A percentile compares a stretch with the other conserved stretches of the same genome.
These are phyloP conservation scores for Clarias pachynema DNA, from an alignment of 2,797 vertebrate genomes.

Conservation along the genomic window DNA sequence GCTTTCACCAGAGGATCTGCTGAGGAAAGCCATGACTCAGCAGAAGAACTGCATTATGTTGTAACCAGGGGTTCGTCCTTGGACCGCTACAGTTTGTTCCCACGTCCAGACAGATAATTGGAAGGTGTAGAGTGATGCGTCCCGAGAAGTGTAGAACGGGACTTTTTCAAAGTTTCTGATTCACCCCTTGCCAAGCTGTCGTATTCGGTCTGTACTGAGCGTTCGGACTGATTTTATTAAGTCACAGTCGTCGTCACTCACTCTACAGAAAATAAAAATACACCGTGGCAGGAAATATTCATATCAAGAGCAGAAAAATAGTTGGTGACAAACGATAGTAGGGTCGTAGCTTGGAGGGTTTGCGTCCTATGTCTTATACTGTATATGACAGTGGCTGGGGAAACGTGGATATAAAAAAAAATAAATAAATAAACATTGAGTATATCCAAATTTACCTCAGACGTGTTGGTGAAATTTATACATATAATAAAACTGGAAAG, in stretches of 20 bases:
- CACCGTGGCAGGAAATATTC: not conserved
- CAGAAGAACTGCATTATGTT: not conserved
- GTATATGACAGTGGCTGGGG: not conserved
- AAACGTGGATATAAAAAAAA: not conserved
- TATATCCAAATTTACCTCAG: not conserved
- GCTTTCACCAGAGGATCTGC: constrained; percentile 16
- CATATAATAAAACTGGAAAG: too few relatives aligned
- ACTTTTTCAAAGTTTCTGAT: not conserved
- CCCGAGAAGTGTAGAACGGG: not conserved
- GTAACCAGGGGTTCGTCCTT: not conserved
- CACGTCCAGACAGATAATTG: not conserved
- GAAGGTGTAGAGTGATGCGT: not conserved
- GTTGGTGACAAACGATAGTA: not conserved
- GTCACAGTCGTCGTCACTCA: not conserved
- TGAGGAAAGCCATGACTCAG: constrained; percentile 32
- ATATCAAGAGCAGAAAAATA: not conserved
- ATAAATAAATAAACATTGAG: too few relatives aligned
- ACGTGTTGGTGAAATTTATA: not conserved
- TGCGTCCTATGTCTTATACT: not conserved
- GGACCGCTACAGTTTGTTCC: not conserved
- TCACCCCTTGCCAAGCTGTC: not conserved
- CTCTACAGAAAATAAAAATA: not conserved
- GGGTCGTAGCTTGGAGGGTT: not conserved
- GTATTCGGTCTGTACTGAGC: not conserved
- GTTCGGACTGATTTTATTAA: not conserved